Evolutionary conservation across 2,888 invertebrate genomes (phyloP), one percentile per base, ranked within the genome.

Genomic region (Cephus spinipes): DNA sequence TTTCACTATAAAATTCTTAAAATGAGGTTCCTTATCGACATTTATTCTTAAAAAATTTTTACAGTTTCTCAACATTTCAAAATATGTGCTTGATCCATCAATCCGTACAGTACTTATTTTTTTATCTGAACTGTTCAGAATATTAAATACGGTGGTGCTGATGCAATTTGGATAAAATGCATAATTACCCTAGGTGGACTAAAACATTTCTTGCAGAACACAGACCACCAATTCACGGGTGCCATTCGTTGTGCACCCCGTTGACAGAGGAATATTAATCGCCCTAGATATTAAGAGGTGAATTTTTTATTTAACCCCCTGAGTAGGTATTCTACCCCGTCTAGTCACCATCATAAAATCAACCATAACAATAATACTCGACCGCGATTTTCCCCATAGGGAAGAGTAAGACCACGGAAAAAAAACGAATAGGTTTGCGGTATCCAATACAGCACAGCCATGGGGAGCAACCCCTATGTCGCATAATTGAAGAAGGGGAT

Each of bases 321-420:
- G 55, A 55, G 55, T 71, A 71, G 31, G 80, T 40, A 73, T 35
- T 77, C 81, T 80, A 77, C 76, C 80, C 68, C 33, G 73, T 78
- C 74, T 74, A 76, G 79, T 80, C 79, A 69, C 75, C 77, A 83
- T 87, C 85, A 85, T 82, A 84, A 78, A 81, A 86, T 86, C 84
- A 78, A 87, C 89, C 87, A 83, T 85, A 87, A 89, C 89, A 89
- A 86, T 88, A 85, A 86, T 88, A 87, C 84, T 85, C 86, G 84
- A 86, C 85, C 86, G 81, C 85, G 82, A 83, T 82, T 84, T 79
- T 83, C 81, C 82, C 81, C 79, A 68, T 79, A 82, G 79, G 80
- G 73, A 83, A 76, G 69, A 76, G 76, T 69, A 79, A 79, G 69
- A 81, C 76, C 35, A 35, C 79, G 84, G 77, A 87, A 87, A 86